These are phyloP conservation scores for Sebastes vulpes DNA, from an alignment of 2,797 vertebrate species.

Conservation along the genomic window DNA sequence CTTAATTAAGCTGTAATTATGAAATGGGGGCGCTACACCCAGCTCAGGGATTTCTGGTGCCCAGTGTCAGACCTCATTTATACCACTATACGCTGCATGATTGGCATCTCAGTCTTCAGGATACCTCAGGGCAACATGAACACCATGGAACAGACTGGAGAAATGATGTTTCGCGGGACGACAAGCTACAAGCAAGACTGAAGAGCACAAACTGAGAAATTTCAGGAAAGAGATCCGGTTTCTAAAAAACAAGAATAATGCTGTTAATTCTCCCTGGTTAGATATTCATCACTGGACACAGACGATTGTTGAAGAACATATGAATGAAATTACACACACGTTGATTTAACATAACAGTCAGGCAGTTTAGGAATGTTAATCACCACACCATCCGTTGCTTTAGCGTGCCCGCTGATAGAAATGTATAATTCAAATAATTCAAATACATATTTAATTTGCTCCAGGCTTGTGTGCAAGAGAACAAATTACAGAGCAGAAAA, in stretches of 20 bases:
- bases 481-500: slow-evolving; percentile 88
- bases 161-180: slow-evolving; percentile 26
- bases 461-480: slow-evolving; percentile 86
- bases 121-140: slow-evolving; percentile 37
- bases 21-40: slow-evolving; percentile 36
- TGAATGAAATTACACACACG: slow-evolving; percentile 82
- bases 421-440: slow-evolving; percentile 85
- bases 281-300: slow-evolving; percentile 78
- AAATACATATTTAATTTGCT: slow-evolving; percentile 87
- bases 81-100: slow-evolving; percentile 43
- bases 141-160: slow-evolving; percentile 3
- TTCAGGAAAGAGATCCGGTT: background rate
- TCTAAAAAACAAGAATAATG: background rate
- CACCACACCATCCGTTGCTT: slow-evolving; percentile 84
- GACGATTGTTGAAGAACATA: slow-evolving; percentile 85
- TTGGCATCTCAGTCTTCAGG: slow-evolving; percentile 55
- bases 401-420: slow-evolving; percentile 79
- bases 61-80: slow-evolving; percentile 65
- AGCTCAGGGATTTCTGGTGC: slow-evolving; percentile 55
- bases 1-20: slow-evolving; percentile 78
- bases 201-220: background rate
- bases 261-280: slow-evolving; percentile 56
- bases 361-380: slow-evolving; percentile 87
- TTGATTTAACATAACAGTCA: slow-evolving; percentile 84
- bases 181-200: background rate